phyloP scores from a whole-genome alignment of 2,888 invertebrate genomes.

The Eledona agricola region DNA sequence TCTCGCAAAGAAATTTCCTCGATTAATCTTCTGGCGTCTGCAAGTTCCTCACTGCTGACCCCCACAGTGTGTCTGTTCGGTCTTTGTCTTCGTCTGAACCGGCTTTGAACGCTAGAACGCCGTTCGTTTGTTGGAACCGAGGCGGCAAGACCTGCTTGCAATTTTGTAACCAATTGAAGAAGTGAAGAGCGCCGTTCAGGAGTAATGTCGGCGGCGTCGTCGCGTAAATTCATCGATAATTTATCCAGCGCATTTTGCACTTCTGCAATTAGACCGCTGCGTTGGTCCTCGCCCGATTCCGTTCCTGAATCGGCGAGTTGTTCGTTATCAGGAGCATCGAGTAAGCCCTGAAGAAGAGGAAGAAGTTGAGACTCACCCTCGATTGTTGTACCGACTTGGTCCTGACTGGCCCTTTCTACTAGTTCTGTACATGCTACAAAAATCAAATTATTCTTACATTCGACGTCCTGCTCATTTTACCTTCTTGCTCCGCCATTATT shows the following conservation, averaged over 20 bases:
- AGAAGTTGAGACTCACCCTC: conserved; percentile 82
- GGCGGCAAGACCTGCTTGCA: conserved; percentile 66
- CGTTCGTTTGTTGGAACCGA: conserved; percentile 56
- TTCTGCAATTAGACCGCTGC: conserved; percentile 67
- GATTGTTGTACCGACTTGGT: conserved; percentile 48
- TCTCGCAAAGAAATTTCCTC: conserved; percentile 69
- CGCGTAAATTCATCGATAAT: conserved; percentile 59
- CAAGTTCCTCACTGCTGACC: conserved; percentile 82
- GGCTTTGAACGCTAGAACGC: conserved; percentile 57
- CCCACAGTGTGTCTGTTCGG: conserved; percentile 83
- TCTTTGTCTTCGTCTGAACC: conserved; percentile 69
- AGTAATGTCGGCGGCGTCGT: conserved; percentile 59
- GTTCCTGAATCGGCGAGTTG: conserved; percentile 71
- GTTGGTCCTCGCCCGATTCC: conserved; percentile 75
- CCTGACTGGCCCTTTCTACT: conserved; percentile 64
- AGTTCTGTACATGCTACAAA: conserved; percentile 65
- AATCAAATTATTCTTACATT: too few species aligned
- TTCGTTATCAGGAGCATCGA: conserved; percentile 63
- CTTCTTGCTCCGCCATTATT: conserved; percentile 88
- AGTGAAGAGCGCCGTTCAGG: conserved; percentile 82
- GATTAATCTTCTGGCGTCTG: conserved; percentile 78
- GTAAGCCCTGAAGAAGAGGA: conserved; percentile 73
- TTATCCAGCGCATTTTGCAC: conserved; percentile 61
- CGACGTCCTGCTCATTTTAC: too few species aligned
- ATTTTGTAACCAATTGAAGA: conserved; percentile 76